phyloP scores from a whole-genome alignment of 2,888 invertebrate species.

The Syrista parreyssii region DNA sequence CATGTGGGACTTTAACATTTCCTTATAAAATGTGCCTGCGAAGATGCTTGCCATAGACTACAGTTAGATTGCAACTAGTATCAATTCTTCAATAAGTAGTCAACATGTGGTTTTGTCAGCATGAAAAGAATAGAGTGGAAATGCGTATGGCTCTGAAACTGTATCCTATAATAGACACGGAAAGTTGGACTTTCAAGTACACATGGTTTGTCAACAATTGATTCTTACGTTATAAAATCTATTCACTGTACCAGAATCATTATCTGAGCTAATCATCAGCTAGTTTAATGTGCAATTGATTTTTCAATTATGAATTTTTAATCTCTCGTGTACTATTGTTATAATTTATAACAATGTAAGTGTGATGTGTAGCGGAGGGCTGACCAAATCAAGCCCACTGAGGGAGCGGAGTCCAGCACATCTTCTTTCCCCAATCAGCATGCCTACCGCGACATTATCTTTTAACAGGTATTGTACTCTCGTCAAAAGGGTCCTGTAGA shows the following conservation, averaged over 20 bases:
- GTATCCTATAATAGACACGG: constrained; percentile 14
- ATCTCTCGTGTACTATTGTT: neutral
- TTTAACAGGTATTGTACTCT: constrained; percentile 70
- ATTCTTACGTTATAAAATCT: neutral
- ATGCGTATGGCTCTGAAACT: constrained; percentile 15
- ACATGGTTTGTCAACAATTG: constrained; percentile 11
- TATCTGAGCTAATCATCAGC: neutral
- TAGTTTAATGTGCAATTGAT: neutral
- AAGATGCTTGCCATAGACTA: neutral
- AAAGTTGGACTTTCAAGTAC: constrained; percentile 23
- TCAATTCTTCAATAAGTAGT: constrained; percentile 1
- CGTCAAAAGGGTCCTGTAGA: neutral
- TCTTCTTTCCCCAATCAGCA: constrained; percentile 72
- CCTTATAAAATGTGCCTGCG: neutral
- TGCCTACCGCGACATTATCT: constrained; percentile 69
- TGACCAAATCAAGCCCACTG: constrained; percentile 61
- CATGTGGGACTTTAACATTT: neutral
- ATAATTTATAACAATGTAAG: constrained; percentile 37
- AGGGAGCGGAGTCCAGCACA: constrained; percentile 63
- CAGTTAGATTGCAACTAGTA: neutral
- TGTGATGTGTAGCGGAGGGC: constrained; percentile 58
- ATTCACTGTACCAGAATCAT: neutral
- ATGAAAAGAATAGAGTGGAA: neutral
- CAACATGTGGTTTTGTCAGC: constrained; percentile 1
- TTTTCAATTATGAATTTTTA: constrained; percentile 6